Conservation (phyloP, 2,113 vertebrate genomes). For the Dasyurus viverrinus region DNA sequence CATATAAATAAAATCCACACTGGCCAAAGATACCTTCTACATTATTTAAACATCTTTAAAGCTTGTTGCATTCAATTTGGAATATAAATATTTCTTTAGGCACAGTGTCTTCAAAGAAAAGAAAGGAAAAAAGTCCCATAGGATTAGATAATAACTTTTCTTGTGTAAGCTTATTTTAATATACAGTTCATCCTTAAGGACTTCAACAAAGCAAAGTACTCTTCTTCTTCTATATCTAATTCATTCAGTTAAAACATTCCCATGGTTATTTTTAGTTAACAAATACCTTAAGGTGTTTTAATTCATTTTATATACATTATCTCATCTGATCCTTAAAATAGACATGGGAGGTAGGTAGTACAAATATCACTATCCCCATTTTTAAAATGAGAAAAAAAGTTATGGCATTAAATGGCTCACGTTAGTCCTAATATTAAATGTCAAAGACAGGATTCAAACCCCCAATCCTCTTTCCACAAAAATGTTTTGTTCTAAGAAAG, state of each 20-base stretch:
- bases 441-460: not conserved
- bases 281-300: not conserved
- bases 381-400: not conserved
- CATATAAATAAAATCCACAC: not conserved
- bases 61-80: constrained; percentile 19
- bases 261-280: not conserved
- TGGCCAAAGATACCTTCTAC: not conserved
- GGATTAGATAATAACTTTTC: not conserved
- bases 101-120: not conserved
- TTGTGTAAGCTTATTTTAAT: not conserved
- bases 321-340: no score
- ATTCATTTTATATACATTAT: not conserved
- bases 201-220: not conserved
- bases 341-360: not conserved
- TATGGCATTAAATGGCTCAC: not conserved
- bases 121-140: constrained; percentile 22
- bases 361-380: not conserved
- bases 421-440: not conserved
- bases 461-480: not conserved
- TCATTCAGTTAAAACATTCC: not conserved
- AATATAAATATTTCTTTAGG: constrained; percentile 31
- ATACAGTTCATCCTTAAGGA: not conserved
- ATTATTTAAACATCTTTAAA: not conserved
- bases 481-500: no score
- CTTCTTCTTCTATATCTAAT: no score